Evolutionary conservation across 1,140 invertebrate species (phyloP).

Genomic region (Amyelois transitella): DNA sequence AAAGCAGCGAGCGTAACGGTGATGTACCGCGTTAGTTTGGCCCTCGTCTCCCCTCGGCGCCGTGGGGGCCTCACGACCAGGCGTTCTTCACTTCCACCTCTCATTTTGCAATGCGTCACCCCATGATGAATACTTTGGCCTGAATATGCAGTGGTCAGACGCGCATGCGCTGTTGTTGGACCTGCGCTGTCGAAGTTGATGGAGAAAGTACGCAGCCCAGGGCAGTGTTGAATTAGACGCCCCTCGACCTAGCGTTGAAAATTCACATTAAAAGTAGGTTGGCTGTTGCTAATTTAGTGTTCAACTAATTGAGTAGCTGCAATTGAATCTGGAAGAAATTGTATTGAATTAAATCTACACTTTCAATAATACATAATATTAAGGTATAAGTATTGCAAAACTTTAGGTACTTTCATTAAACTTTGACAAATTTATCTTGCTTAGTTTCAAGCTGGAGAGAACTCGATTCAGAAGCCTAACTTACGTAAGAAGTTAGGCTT

Average conservation of each 20-base stretch:
- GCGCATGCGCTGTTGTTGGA: conserved; percentile 18
- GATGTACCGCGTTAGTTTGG: conserved; percentile 85
- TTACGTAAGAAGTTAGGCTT: too few relatives aligned
- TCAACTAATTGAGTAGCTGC: too few relatives aligned
- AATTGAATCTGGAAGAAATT: too few relatives aligned
- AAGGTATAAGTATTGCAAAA: too few relatives aligned
- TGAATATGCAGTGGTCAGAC: conserved; percentile 23
- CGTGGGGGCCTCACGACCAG: conserved; percentile 80
- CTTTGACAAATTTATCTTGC: too few relatives aligned
- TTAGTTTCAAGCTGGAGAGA: too few relatives aligned
- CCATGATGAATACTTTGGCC: conserved; percentile 50
- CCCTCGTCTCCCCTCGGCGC: conserved; percentile 79
- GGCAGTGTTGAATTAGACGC: background rate
- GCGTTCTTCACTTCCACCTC: conserved; percentile 88
- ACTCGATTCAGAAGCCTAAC: too few relatives aligned
- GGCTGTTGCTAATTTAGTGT: background rate
- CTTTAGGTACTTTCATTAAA: too few relatives aligned
- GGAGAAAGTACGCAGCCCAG: background rate
- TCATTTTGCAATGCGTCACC: conserved; percentile 77
- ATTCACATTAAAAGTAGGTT: too few relatives aligned
- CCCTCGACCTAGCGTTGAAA: too few relatives aligned
- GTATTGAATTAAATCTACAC: too few relatives aligned
- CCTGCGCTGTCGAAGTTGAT: background rate
- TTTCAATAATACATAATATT: too few relatives aligned
- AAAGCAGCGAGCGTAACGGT: conserved; percentile 85